Evolutionary conservation across 2,888 invertebrate species (phyloP), one percentile per base, ranked within the genome.

Genomic region (Eubasilissa splendida): DNA sequence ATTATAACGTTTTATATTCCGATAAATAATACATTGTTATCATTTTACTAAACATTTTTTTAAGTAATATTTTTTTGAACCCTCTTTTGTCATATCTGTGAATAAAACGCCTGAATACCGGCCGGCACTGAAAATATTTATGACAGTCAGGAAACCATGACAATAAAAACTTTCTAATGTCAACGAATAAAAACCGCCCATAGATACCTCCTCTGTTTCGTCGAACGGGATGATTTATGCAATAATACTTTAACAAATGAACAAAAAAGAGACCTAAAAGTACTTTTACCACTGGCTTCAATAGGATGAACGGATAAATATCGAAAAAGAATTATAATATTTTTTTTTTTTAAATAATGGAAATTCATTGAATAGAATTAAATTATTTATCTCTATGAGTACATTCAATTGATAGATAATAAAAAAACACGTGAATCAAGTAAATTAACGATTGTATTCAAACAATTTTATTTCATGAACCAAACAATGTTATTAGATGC

Each of bases 151-250:
- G 56, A 71, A 71, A 71, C 71, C 56, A 56, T 54, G 71, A 58
- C 22, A 71, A 56, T 71, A 71, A 71, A 71, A 71, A 71, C 71
- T 71, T 71, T 54, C 71, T 71, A 71, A 71, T 71, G 71, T 71
- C 71, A 71, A 71, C 71, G 71, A 71, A 71, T 54, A 71, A 71
- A 71, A 54, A 54, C 56, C 54, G 56, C 31, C 54, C 22, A 71
- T 71, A 42, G 42, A 42, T 42, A 2, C 42, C 42, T 42, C 7
- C 71, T 71, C 12, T 11, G 12, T 71, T 71, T 56, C 33, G 71
- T 71, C 54, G 71, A 22, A 22, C 10, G 54, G 56, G 22, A 71
- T 71, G 54, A 71, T 71, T 71, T 71, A 71, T 71, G 71, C 7
- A 56, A 22, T n/a, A 53, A 71, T 68, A 33, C 42, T 71, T 71